phyloP scores from a whole-genome alignment of 92 coral and sea anemone genomes.

The Zoanthus solanderi region DNA sequence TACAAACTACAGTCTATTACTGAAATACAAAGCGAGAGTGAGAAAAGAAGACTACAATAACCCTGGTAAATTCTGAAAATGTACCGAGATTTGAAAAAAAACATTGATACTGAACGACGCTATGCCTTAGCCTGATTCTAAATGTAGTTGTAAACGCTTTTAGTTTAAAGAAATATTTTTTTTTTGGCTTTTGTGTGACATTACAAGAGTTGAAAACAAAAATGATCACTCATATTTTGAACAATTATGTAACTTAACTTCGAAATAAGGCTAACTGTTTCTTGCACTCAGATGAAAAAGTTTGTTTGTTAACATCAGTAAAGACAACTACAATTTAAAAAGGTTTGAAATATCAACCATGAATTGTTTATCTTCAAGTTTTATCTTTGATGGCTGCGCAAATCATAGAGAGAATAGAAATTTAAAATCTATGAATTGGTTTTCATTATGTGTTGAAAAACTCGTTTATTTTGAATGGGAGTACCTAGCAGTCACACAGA shows the following conservation, averaged over 20 bases:
- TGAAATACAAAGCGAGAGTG: no score
- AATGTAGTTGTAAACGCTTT: not conserved
- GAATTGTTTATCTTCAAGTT: slow-evolving; percentile 14
- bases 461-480: slow-evolving; percentile 24
- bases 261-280: not conserved
- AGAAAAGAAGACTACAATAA: not conserved
- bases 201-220: not conserved
- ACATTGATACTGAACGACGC: not conserved
- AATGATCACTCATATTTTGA: slow-evolving; percentile 17
- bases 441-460: slow-evolving; percentile 19
- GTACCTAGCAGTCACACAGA: slow-evolving; percentile 23
- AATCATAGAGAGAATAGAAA: slow-evolving; percentile 31
- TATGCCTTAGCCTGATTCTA: not conserved
- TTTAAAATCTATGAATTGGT: slow-evolving; percentile 15
- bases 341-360: not conserved
- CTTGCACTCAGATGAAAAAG: not conserved
- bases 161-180: not conserved
- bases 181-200: not conserved
- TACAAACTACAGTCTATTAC: no score
- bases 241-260: not conserved
- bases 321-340: not conserved
- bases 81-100: not conserved
- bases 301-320: slow-evolving; percentile 25
- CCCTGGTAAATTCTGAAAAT: not conserved
- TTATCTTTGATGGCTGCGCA: slow-evolving; percentile 51